Evolutionary conservation across 2,113 vertebrate species (phyloP).

Genomic region (Tautogolabrus adspersus): DNA sequence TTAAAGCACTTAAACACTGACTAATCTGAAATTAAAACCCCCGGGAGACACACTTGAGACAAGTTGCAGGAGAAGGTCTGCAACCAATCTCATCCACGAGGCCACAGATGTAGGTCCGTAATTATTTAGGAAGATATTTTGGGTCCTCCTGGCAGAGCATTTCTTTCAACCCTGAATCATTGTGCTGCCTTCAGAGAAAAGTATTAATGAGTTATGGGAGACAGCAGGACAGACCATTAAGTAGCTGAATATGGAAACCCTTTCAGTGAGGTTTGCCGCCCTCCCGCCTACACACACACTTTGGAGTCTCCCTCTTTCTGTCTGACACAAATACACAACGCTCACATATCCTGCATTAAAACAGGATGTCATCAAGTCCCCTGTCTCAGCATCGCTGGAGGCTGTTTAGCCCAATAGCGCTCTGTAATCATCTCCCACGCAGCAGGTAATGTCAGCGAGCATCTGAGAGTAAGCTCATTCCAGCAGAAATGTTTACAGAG

Average conservation of each 20-base stretch:
- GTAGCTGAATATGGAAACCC: constrained; percentile 41
- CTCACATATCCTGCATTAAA: constrained; percentile 64
- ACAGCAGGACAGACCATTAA: constrained; percentile 54
- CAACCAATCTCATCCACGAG: constrained; percentile 16
- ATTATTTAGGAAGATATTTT: constrained; percentile 19
- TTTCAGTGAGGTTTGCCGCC: not conserved
- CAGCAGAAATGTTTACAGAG: constrained; percentile 78
- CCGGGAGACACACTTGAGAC: constrained; percentile 48
- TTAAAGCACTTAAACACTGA: constrained; percentile 66
- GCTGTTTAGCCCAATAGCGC: constrained; percentile 71
- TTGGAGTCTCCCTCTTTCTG: not conserved
- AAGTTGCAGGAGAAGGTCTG: constrained; percentile 42
- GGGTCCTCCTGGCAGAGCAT: constrained; percentile 17
- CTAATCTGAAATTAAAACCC: constrained; percentile 75
- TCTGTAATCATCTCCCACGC: constrained; percentile 77
- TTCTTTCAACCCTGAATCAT: constrained; percentile 34
- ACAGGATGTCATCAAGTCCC: constrained; percentile 64
- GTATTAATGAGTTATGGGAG: constrained; percentile 54
- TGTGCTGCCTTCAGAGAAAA: constrained; percentile 43
- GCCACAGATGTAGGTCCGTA: constrained; percentile 47
- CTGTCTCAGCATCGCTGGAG: constrained; percentile 51
- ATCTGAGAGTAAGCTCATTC: constrained; percentile 74
- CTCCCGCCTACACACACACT: constrained; percentile 8
- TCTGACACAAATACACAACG: constrained; percentile 8
- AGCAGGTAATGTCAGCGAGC: constrained; percentile 79